Conservation (phyloP, 2,113 vertebrate genomes). For the Anas platyrhynchos region DNA sequence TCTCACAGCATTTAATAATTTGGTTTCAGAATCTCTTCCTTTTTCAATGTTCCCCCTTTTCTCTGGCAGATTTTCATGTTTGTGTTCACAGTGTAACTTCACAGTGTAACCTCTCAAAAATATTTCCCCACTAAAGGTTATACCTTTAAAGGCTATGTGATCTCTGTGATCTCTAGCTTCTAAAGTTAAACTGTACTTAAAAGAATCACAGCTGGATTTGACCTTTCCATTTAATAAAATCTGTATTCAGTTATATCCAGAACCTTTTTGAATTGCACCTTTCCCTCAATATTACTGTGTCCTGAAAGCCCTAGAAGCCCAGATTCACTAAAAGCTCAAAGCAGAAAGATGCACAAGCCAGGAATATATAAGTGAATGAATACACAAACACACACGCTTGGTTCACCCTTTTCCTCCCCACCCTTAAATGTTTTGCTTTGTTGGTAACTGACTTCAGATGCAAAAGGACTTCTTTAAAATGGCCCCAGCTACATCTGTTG, state of each 20-base stretch:
- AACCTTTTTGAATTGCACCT: background rate
- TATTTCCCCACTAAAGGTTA: background rate
- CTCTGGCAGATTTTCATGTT: background rate
- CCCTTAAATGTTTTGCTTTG: background rate
- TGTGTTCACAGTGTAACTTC: background rate
- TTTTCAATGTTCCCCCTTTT: background rate
- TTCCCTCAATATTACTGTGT: background rate
- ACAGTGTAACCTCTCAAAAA: background rate
- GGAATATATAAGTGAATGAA: background rate
- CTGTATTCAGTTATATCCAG: background rate
- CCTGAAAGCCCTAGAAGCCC: background rate
- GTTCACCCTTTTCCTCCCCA: background rate
- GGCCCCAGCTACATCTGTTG: background rate
- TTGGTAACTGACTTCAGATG: background rate
- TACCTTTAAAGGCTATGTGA: background rate
- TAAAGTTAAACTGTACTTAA: background rate
- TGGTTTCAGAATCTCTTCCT: conserved; percentile 36
- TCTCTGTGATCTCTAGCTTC: background rate
- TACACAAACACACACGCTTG: background rate
- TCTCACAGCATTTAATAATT: background rate
- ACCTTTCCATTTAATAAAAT: background rate
- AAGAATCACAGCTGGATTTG: background rate
- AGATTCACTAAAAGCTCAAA: background rate
- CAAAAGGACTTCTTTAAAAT: background rate
- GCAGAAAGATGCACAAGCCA: background rate